Evolutionary conservation across 2,888 invertebrate genomes (phyloP), one percentile per base, ranked within the genome.

Genomic region (Leucania comma): DNA sequence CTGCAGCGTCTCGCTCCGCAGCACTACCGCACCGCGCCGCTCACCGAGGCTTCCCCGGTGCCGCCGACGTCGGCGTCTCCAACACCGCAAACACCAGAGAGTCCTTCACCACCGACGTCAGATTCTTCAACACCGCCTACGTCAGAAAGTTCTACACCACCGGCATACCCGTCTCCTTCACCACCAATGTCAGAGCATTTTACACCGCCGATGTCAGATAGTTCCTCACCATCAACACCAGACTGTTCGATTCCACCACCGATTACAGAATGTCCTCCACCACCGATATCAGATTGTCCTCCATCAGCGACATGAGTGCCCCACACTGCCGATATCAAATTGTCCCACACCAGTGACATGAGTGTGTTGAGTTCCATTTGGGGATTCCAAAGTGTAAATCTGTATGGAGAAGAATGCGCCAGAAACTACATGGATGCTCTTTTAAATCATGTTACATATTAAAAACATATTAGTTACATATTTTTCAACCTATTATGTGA

Each of bases 1-100:
- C 63, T 84, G 53, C 78, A 57, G 2, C 72, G n/a, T 20, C 56
- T 68, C 14, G 59, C 70, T 3, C 63, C 46, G 8, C 38, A 12
- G 1, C 26, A 51, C 4, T n/a, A 2, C 3, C 46, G 12, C 22
- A 1, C 24, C 2, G 22, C 24, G 0, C 35, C 20, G 4, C 24
- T 20, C 12, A 26, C 42, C 1, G 12, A 32, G 12, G 9, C n/a
- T 14, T 14, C 53, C 8, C 29, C 51, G 1, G 38, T 38, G 38
- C 22, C 8, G 2, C 10, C 56, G 9, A 12, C n/a, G 8, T 8
- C 72, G 20, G 20, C 3, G 2, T 20, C 29, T 24, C 0, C 59
- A 14, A 9, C 10, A 50, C 14, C 24, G 9, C 38, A 22, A 3
- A 38, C 17, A 1, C 14, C n/a, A 24, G n/a, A n/a, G 6, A 17